Percentiles rank a stretch among this genome's conserved stretches.
Evolutionary conservation across 2,113 vertebrate genomes (phyloP).

Genomic region (Macquaria ambigua): DNA sequence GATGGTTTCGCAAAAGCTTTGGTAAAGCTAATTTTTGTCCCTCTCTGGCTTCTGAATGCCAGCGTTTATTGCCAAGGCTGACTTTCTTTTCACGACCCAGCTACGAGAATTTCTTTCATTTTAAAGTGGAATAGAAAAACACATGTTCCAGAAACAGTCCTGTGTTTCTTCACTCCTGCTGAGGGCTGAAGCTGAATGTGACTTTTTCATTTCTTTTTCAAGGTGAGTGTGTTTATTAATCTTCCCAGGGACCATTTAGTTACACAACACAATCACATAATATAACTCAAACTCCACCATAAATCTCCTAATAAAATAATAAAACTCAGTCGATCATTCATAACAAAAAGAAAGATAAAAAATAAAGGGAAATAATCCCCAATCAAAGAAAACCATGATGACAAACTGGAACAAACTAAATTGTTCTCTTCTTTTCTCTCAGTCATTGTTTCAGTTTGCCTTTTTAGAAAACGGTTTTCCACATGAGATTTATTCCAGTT

Average conservation of each 20-base stretch:
- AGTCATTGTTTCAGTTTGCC: background rate
- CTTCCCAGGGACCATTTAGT: background rate
- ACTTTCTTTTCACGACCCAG: slow-evolving; percentile 7
- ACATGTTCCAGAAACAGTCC: background rate
- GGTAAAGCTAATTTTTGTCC: background rate
- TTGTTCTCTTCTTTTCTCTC: background rate
- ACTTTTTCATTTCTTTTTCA: slow-evolving; percentile 24
- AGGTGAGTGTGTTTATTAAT: slow-evolving; percentile 1
- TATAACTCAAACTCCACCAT: background rate
- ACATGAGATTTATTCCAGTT: background rate
- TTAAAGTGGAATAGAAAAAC: background rate
- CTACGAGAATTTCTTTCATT: slow-evolving; percentile 13
- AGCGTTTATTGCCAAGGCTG: slow-evolving; percentile 17
- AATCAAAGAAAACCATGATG: background rate
- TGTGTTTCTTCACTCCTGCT: background rate
- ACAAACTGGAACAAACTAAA: background rate
- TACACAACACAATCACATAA: background rate
- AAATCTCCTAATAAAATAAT: background rate
- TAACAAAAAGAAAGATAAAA: background rate
- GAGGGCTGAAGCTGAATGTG: background rate
- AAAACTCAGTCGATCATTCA: background rate
- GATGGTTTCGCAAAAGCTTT: slow-evolving; percentile 10
- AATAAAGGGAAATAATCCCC: background rate
- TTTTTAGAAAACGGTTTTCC: no score
- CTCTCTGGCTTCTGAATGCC: background rate